A percentile compares a stretch with the other conserved stretches of the same genome.
phyloP scores from a whole-genome alignment of 2,113 vertebrate genomes.

The Lamprotornis superbus region DNA sequence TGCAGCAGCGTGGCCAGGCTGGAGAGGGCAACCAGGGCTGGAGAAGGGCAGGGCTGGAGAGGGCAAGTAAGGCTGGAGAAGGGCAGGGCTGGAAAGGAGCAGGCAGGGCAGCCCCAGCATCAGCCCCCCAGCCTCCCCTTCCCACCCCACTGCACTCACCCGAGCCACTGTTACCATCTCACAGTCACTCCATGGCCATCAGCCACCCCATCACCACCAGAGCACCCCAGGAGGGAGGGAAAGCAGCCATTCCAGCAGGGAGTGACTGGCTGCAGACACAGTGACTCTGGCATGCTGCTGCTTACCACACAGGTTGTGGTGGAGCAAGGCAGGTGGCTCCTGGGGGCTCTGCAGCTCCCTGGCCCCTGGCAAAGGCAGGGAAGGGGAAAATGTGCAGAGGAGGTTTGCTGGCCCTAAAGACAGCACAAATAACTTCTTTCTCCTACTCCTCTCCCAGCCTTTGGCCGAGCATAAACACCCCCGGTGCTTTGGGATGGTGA shows the following conservation, averaged over 20 bases:
- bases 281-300: not conserved
- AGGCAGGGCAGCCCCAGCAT: rapidly evolving
- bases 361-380: not conserved
- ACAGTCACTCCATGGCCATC: not conserved
- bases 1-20: not conserved
- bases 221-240: rapidly evolving
- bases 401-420: not conserved
- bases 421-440: not conserved
- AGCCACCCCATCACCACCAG: not conserved
- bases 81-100: too few relatives aligned
- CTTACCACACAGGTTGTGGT: not conserved
- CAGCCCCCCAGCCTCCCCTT: not conserved
- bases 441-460: not conserved
- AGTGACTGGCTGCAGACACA: not conserved
- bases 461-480: not conserved
- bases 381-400: rapidly evolving
- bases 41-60: not conserved
- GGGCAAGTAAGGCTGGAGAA: too few relatives aligned
- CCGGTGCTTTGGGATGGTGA: rapidly evolving
- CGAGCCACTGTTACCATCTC: too few relatives aligned
- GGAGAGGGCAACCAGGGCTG: rapidly evolving
- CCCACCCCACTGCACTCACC: not conserved
- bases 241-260: not conserved
- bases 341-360: not conserved
- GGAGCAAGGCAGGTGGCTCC: not conserved